Conservation (phyloP, 2,797 vertebrate genomes). For the Paratrypauchen microcephalus region DNA sequence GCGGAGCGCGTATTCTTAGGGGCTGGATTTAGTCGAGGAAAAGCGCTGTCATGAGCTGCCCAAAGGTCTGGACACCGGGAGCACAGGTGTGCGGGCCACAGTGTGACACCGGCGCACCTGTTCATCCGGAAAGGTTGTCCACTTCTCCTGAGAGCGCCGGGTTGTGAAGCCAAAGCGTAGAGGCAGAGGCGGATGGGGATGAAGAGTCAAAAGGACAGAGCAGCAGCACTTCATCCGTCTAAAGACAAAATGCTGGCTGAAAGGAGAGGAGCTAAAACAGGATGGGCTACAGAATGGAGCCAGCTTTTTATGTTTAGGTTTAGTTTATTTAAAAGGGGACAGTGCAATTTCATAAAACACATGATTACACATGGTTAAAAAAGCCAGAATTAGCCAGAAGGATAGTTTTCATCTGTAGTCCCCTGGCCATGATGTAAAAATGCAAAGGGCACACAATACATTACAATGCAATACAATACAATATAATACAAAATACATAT, state of each 20-base stretch:
- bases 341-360: no score
- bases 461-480: no score
- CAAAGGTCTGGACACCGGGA: constrained; percentile 17
- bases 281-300: not conserved
- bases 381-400: no score
- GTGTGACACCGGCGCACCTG: constrained; percentile 36
- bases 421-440: no score
- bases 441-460: no score
- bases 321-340: no score
- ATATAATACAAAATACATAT: no score
- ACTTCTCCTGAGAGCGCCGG: constrained; percentile 12
- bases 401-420: no score
- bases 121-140: constrained; percentile 28
- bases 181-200: constrained; percentile 22
- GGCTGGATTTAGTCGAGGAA: constrained; percentile 46
- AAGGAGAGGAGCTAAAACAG: not conserved
- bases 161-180: constrained; percentile 42
- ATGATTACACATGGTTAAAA: no score
- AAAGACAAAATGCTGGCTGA: not conserved
- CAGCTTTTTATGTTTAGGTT: no score
- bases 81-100: constrained; percentile 28
- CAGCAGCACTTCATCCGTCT: not conserved
- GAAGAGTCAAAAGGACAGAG: constrained; percentile 16
- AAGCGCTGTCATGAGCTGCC: constrained; percentile 33
- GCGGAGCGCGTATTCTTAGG: constrained; percentile 59